phyloP scores from a whole-genome alignment of 2,797 vertebrate genomes.

The Halcyon smyrnensis region DNA sequence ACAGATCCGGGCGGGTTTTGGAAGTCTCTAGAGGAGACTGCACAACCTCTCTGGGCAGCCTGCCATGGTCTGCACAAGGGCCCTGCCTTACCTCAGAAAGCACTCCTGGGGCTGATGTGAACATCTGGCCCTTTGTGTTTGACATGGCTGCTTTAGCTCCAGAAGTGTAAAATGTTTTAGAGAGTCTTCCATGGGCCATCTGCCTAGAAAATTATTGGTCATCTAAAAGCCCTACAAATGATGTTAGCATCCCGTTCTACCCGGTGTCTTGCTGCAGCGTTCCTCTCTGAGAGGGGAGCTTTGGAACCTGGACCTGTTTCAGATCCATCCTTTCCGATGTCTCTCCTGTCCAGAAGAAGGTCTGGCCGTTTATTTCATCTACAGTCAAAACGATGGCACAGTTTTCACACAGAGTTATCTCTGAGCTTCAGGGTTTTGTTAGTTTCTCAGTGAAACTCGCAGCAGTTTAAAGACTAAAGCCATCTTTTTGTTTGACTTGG shows the following conservation, averaged over 20 bases:
- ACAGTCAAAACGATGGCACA: background rate
- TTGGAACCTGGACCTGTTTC: background rate
- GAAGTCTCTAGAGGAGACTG: too few relatives aligned
- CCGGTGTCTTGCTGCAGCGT: rapidly evolving
- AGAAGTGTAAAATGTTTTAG: background rate
- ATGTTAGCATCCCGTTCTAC: background rate
- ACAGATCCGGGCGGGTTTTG: too few relatives aligned
- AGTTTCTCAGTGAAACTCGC: background rate
- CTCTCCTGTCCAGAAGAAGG: background rate
- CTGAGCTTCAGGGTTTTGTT: background rate
- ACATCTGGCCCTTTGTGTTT: background rate
- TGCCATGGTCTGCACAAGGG: background rate
- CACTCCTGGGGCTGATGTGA: background rate
- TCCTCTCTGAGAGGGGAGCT: background rate
- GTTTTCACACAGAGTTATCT: background rate
- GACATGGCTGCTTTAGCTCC: background rate
- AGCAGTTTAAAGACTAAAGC: background rate
- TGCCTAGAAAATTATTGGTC: background rate
- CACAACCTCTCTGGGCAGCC: background rate
- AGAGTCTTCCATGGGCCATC: background rate
- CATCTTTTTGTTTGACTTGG: constrained; percentile 43
- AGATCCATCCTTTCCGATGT: background rate
- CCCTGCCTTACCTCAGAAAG: background rate
- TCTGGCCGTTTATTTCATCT: background rate
- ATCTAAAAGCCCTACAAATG: background rate